Conservation (phyloP, 2,888 invertebrate genomes). For the Athalia cordata region DNA sequence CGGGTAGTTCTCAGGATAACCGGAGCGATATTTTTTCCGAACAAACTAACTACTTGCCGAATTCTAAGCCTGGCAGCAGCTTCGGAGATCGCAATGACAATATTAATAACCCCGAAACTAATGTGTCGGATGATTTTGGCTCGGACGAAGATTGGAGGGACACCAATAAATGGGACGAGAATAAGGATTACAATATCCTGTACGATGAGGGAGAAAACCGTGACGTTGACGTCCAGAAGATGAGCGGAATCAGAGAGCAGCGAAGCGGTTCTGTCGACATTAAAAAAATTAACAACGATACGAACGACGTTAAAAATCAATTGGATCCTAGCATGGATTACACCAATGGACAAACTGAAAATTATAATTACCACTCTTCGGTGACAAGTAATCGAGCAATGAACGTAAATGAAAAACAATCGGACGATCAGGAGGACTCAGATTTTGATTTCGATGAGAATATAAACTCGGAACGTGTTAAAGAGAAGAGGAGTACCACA, state of each 20-base stretch:
- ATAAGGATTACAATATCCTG: constrained; percentile 61
- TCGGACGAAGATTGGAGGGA: constrained; percentile 55
- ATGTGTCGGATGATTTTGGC: constrained; percentile 50
- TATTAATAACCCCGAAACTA: constrained; percentile 24
- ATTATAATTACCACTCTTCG: constrained; percentile 52
- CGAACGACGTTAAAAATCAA: constrained; percentile 51
- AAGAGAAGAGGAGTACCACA: constrained; percentile 4
- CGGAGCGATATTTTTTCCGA: constrained; percentile 49
- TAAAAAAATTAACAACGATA: constrained; percentile 52
- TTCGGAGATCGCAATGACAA: constrained; percentile 50
- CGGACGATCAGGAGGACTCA: constrained; percentile 23
- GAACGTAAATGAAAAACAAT: constrained; percentile 46
- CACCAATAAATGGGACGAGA: constrained; percentile 57
- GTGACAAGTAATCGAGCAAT: constrained; percentile 47
- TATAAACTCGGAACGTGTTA: constrained; percentile 40
- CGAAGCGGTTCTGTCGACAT: constrained; percentile 56
- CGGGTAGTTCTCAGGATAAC: constrained; percentile 50
- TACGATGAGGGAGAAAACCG: constrained; percentile 60
- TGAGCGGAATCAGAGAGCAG: constrained; percentile 61
- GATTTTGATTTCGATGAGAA: constrained; percentile 55
- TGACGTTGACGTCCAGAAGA: constrained; percentile 52
- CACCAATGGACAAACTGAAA: constrained; percentile 59
- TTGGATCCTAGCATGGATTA: constrained; percentile 62
- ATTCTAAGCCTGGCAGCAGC: constrained; percentile 51
- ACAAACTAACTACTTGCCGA: constrained; percentile 49